These are phyloP conservation scores for Acrocyrtus sp. DNA, from an alignment of 2,888 invertebrate species.

Conservation along the genomic window DNA sequence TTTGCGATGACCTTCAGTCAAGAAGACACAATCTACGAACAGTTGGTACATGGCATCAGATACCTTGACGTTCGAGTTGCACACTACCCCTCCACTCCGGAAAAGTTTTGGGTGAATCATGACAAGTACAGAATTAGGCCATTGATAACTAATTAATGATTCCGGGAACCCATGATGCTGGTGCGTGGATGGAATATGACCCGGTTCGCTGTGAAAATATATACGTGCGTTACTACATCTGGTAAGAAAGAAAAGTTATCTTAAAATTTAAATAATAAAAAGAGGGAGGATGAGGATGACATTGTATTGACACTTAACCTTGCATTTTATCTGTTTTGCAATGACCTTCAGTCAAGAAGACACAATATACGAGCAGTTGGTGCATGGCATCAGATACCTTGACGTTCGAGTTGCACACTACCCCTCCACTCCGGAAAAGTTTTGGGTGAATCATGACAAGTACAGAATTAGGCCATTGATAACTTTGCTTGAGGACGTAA, in stretches of 20 bases:
- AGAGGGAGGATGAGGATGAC: not conserved
- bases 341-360: constrained; percentile 75
- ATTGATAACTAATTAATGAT: constrained; percentile 74
- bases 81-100: constrained; percentile 69
- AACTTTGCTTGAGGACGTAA: constrained; percentile 69
- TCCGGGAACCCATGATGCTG: constrained; percentile 77
- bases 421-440: constrained; percentile 66
- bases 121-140: constrained; percentile 77
- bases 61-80: constrained; percentile 84
- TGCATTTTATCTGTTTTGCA: not conserved
- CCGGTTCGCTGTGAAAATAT: constrained; percentile 62
- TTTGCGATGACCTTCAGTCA: too few relatives aligned
- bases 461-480: constrained; percentile 75
- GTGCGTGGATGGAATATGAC: constrained; percentile 70
- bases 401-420: constrained; percentile 83
- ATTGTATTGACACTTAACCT: not conserved
- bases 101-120: constrained; percentile 77
- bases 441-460: constrained; percentile 79
- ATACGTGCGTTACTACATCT: constrained; percentile 57
- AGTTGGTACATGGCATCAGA: constrained; percentile 83
- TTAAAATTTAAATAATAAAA: too few relatives aligned
- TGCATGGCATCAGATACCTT: constrained; percentile 83
- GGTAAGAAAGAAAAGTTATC: too few relatives aligned
- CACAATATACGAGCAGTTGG: constrained; percentile 83
- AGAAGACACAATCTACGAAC: constrained; percentile 78